These are phyloP conservation scores for Drosophila anceps DNA, from an alignment of 2,888 invertebrate genomes.

Conservation along the genomic window DNA sequence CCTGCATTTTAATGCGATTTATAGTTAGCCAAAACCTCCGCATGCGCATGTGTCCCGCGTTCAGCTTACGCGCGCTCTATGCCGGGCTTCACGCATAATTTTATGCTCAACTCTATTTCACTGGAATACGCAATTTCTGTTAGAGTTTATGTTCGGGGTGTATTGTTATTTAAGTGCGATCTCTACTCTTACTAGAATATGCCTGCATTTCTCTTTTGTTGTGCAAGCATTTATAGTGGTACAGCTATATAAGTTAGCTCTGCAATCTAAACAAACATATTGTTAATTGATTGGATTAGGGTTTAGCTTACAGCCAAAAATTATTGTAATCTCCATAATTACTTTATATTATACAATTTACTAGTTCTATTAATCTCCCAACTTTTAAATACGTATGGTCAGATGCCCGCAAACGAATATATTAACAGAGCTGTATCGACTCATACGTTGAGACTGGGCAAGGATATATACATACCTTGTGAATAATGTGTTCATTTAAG, in stretches of 20 bases:
- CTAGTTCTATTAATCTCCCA: background rate
- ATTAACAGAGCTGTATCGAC: background rate
- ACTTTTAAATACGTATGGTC: background rate
- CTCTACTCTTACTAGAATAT: background rate
- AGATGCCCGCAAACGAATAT: too few relatives aligned
- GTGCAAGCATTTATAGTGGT: background rate
- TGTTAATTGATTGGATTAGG: too few relatives aligned
- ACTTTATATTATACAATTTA: too few relatives aligned
- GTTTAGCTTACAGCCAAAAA: background rate
- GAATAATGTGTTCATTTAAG: background rate
- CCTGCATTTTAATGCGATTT: constrained; percentile 75
- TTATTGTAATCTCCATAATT: too few relatives aligned
- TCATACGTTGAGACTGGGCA: background rate
- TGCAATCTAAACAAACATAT: background rate
- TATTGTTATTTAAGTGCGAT: background rate
- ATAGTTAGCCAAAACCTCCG: constrained; percentile 33
- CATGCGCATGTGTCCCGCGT: constrained; percentile 4
- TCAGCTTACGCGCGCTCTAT: background rate
- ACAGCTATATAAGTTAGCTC: background rate
- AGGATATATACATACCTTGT: background rate
- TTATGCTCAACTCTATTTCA: constrained; percentile 57
- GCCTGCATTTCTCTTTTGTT: background rate
- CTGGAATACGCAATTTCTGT: constrained; percentile 48
- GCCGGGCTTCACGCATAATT: constrained; percentile 56
- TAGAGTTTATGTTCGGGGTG: constrained; percentile 1